Percentiles rank a stretch among this genome's conserved stretches.
These are phyloP conservation scores for Drosophila funebris DNA, from an alignment of 1,140 invertebrate genomes.

Conservation along the genomic window DNA sequence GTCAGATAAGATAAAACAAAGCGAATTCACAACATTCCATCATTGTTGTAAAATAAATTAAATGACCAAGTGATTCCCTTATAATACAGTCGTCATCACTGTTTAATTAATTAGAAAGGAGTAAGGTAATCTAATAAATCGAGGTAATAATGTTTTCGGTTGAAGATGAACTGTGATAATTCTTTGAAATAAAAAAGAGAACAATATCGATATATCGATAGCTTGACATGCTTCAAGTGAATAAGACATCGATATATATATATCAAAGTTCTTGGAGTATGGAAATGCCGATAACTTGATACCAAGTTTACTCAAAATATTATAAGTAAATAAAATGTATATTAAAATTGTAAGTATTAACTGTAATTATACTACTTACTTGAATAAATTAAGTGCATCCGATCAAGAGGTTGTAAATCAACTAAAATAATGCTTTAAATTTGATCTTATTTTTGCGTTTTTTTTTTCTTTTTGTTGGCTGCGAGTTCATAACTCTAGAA, in stretches of 20 bases:
- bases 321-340: conserved; percentile 11
- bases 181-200: too few relatives aligned
- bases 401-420: background rate
- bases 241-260: too few relatives aligned
- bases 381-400: background rate
- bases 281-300: too few relatives aligned
- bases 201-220: too few relatives aligned
- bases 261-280: too few relatives aligned
- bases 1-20: conserved; percentile 46
- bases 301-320: too few relatives aligned
- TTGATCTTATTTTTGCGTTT: background rate
- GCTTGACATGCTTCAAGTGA: too few relatives aligned
- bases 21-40: conserved; percentile 42
- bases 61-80: conserved; percentile 20
- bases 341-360: too few relatives aligned
- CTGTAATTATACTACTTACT: background rate
- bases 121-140: too few relatives aligned
- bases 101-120: conserved; percentile 60
- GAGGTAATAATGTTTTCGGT: too few relatives aligned
- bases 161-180: too few relatives aligned
- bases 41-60: conserved; percentile 46
- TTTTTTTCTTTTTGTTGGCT: background rate
- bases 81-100: conserved; percentile 15
- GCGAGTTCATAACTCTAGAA: conserved; percentile 6
- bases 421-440: background rate